phyloP scores from a whole-genome alignment of 2,797 vertebrate genomes.

The Lemur catta region DNA sequence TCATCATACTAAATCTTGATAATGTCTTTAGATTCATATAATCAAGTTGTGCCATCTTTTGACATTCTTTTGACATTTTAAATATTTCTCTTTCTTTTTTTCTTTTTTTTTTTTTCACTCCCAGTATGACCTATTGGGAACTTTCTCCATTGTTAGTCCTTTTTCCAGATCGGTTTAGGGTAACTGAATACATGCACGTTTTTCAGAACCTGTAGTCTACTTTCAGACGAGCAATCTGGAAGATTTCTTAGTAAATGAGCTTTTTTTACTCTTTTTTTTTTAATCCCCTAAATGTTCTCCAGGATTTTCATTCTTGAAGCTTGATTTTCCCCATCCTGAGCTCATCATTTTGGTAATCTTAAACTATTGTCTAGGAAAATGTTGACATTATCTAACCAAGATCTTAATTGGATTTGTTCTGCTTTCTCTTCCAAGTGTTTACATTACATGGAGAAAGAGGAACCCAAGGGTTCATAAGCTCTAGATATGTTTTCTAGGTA shows the following conservation, averaged over 20 bases:
- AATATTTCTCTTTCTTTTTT: neutral
- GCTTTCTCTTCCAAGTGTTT: neutral
- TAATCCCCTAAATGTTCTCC: no score
- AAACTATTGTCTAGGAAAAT: neutral
- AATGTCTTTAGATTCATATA: neutral
- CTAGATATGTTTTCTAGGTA: neutral
- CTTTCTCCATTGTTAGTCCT: neutral
- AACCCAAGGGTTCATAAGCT: neutral
- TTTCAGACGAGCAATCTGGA: neutral
- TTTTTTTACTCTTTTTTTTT: neutral
- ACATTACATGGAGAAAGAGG: neutral
- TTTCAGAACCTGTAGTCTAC: neutral
- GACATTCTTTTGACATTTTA: neutral
- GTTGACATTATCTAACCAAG: neutral
- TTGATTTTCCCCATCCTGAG: neutral
- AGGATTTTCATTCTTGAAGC: neutral
- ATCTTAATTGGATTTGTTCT: neutral
- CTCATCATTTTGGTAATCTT: neutral
- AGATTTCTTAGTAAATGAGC: neutral
- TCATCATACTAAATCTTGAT: neutral
- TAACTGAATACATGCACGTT: neutral
- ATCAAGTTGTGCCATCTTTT: neutral
- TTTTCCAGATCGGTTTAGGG: neutral
- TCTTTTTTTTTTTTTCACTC: neutral
- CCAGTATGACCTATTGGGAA: neutral